These are phyloP conservation scores for Nemopilema nomurai DNA, from an alignment of 30 jellyfish, hydroid and myxozoan genomes.

Conservation along the genomic window DNA sequence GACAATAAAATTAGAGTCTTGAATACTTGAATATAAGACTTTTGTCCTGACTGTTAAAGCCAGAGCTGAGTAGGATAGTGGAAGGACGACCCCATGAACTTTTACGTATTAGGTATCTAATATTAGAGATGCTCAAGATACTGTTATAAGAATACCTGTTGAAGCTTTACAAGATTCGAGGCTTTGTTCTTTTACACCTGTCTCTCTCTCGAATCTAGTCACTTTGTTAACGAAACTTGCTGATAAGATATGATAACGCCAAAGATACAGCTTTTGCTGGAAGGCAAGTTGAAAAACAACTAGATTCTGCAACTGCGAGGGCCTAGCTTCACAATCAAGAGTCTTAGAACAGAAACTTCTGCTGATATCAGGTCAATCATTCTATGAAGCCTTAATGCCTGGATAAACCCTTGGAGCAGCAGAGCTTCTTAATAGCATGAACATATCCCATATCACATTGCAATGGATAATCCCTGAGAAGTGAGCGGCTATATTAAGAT, in stretches of 20 bases:
- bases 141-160: background rate
- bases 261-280: background rate
- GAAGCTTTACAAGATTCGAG: background rate
- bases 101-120: background rate
- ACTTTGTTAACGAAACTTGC: background rate
- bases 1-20: conserved; percentile 36
- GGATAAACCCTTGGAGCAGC: too few relatives aligned
- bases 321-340: too few relatives aligned
- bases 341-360: too few relatives aligned
- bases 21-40: conserved; percentile 28
- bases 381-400: too few relatives aligned
- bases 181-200: background rate
- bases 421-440: too few relatives aligned
- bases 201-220: background rate
- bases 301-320: too few relatives aligned
- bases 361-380: too few relatives aligned
- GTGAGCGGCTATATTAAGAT: too few relatives aligned
- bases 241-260: background rate
- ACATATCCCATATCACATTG: too few relatives aligned
- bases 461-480: too few relatives aligned
- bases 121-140: background rate
- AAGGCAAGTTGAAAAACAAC: background rate
- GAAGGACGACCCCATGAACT: background rate
- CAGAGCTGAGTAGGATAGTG: background rate
- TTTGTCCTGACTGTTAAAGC: conserved; percentile 9